phyloP scores from a whole-genome alignment of 2,797 vertebrate species.

The Iguana delicatissima region DNA sequence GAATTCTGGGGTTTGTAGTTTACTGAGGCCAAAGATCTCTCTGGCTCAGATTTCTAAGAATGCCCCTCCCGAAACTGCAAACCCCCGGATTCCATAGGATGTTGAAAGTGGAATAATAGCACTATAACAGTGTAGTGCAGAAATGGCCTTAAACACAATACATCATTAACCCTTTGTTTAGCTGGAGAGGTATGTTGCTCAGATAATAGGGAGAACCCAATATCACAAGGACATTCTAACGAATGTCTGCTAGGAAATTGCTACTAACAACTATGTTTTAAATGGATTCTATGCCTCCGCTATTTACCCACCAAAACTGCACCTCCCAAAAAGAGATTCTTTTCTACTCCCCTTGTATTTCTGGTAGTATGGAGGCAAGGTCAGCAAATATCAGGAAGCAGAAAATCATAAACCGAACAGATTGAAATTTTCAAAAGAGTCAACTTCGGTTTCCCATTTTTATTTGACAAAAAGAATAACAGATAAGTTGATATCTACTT shows the following conservation, averaged over 20 bases:
- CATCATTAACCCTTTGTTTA: too few relatives aligned
- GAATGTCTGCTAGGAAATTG: neutral
- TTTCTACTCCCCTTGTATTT: neutral
- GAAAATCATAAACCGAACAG: neutral
- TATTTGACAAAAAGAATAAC: neutral
- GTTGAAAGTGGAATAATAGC: too few relatives aligned
- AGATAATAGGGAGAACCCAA: too few relatives aligned
- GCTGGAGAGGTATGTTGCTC: too few relatives aligned
- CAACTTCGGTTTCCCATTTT: neutral
- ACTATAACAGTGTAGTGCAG: too few relatives aligned
- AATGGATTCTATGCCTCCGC: neutral
- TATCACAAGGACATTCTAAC: neutral
- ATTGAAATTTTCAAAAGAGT: neutral
- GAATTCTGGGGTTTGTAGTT: too few relatives aligned
- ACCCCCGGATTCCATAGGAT: too few relatives aligned
- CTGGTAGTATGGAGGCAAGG: neutral
- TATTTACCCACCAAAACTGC: neutral
- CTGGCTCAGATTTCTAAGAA: too few relatives aligned
- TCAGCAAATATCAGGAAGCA: neutral
- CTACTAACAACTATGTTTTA: slow-evolving; percentile 28
- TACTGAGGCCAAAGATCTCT: too few relatives aligned
- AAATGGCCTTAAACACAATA: too few relatives aligned
- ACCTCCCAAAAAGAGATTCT: neutral
- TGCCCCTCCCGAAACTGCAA: too few relatives aligned
- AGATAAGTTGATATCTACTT: neutral